Base-by-base conservation (phyloP, 2,113 vertebrate species). In the Cyphomyrus plagiostoma region DNA sequence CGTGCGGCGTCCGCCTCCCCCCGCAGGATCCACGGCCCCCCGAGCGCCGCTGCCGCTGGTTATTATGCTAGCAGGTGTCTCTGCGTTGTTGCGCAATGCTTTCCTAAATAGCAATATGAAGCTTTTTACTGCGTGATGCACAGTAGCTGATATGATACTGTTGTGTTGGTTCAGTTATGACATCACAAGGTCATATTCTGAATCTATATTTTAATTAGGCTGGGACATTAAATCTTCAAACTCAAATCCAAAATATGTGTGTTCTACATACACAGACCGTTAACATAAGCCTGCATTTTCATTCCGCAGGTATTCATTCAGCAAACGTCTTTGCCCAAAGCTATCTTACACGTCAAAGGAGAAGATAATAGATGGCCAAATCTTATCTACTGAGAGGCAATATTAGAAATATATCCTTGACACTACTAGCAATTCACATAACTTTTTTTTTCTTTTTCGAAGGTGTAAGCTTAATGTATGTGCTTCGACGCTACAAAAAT, bases 1-100 rank as follows among this genome's bases (percentile, higher is more conserved):
- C 90, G 89, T 91, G 94, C 92, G 90, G 93, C 88, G 3, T 92
- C 94, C 46, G 0, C 50, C 94, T 93, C 91, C 94, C 13, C 13
- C 10, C 9, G 58, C 8, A 66, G n/a, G n/a, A 35, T 87, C 17
- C 30, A 7, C 35, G 26, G 7, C 26, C 4, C 17, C 42, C 30
- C n/a, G 49, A 48, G 49, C 70, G 70, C 45, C 58, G 15, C 13
- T 7, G 62, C 62, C 35, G 10, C 56, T 42, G 3, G 56, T 89
- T 70, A 39, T 21, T 30, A 26, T 15, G 35, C 26, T 30, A 48
- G 45, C 42, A 9, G 39, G 45, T 23, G 17, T 98, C 30, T 35
- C 35, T 39, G 74, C 15, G 1, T 42, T 1, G 9, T 42, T 42
- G 74, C 74, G 74, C 74, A 80, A 42, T 42, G 13, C 19, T 80